Evolutionary conservation across 2,113 vertebrate species (phyloP).

Genomic region (Lathamus discolor): DNA sequence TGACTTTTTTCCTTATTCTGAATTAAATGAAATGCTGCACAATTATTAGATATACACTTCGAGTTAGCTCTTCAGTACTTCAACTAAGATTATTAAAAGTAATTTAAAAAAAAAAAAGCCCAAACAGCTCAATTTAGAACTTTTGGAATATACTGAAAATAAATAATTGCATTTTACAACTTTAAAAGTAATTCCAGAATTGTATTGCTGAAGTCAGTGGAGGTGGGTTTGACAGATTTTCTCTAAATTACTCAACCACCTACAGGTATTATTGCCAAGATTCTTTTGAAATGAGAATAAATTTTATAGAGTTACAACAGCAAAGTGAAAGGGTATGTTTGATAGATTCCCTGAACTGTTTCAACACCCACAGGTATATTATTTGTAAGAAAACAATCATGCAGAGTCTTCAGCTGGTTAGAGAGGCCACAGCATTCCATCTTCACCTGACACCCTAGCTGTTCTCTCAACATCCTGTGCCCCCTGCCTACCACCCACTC

Average conservation of each 20-base stretch:
- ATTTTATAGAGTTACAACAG: conserved; percentile 73
- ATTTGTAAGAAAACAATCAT: conserved; percentile 83
- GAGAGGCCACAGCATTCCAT: conserved; percentile 78
- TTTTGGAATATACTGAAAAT: conserved; percentile 32
- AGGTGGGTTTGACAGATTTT: conserved; percentile 71
- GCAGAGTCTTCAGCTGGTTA: conserved; percentile 76
- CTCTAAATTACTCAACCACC: conserved; percentile 76
- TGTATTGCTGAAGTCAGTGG: conserved; percentile 54
- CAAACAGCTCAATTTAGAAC: not conserved
- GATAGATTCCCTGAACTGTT: conserved; percentile 76
- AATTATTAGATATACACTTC: not conserved
- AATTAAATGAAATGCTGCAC: not conserved
- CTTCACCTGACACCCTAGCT: conserved; percentile 78
- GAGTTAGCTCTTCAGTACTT: not conserved
- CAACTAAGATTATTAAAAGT: not conserved
- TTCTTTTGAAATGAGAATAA: conserved; percentile 75
- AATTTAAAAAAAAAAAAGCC: not conserved
- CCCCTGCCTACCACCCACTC: conserved; percentile 70
- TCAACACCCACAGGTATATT: conserved; percentile 84
- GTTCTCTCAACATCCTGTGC: conserved; percentile 64
- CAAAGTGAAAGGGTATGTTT: conserved; percentile 74
- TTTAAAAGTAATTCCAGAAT: conserved; percentile 57
- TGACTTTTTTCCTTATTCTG: not conserved
- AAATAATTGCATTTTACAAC: conserved; percentile 49
- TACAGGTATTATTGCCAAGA: conserved; percentile 69